Conservation (phyloP, 2,113 vertebrate genomes). For the Acrocephalus arundinaceus region DNA sequence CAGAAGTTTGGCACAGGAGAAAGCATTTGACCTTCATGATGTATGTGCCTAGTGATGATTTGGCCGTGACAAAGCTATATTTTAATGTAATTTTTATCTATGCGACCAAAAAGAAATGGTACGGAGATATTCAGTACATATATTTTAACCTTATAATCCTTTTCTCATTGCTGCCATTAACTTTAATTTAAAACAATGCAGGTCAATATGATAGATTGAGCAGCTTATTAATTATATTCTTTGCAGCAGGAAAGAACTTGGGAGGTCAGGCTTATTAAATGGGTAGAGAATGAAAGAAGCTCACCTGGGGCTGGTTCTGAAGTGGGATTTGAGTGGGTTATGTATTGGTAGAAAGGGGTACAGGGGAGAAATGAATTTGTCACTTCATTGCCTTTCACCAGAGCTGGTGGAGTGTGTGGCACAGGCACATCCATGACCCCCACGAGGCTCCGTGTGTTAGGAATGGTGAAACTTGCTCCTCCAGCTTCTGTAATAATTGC, state of each 20-base stretch:
- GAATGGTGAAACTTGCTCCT: background rate
- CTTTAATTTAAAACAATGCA: slow-evolving; percentile 35
- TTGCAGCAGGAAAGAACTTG: slow-evolving; percentile 33
- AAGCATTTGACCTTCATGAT: background rate
- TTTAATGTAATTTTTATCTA: background rate
- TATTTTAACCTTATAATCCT: background rate
- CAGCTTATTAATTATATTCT: slow-evolving; percentile 36
- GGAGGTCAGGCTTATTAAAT: slow-evolving; percentile 57
- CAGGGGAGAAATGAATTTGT: background rate
- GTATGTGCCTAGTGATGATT: background rate
- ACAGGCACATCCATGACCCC: background rate
- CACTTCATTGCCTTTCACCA: background rate
- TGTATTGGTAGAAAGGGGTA: background rate
- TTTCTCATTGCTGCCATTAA: background rate
- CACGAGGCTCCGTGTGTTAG: rapidly evolving
- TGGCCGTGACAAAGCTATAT: background rate
- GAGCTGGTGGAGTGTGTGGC: background rate
- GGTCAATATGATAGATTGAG: background rate
- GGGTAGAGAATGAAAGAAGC: slow-evolving; percentile 39
- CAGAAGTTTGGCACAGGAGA: background rate
- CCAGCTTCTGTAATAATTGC: background rate
- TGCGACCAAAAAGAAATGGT: background rate
- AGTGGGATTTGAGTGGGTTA: background rate
- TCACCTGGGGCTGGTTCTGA: background rate
- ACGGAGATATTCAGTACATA: background rate